A percentile compares a stretch with the other conserved stretches of the same genome.
phyloP scores from a whole-genome alignment of 2,888 invertebrate species.

The Lasius platythorax region DNA sequence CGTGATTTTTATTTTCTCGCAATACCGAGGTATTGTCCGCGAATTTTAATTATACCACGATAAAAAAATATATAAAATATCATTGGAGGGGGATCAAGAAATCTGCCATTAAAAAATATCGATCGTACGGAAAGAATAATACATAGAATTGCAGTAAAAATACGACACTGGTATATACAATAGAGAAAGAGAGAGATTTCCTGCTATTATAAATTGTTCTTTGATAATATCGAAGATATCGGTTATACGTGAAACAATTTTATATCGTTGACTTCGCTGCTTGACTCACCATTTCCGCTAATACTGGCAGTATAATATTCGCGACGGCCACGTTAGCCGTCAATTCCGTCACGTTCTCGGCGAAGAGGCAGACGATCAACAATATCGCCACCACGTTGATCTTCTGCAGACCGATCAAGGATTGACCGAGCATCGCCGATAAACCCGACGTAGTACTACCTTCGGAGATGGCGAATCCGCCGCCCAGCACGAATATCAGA shows the following conservation, averaged over 20 bases:
- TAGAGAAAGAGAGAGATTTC: no score
- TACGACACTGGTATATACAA: no score
- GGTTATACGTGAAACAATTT: background rate
- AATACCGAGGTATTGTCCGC: no score
- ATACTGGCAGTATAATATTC: conserved; percentile 94
- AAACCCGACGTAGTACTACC: conserved; percentile 94
- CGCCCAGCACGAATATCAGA: conserved; percentile 94
- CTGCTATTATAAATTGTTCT: no score
- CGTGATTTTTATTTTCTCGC: no score
- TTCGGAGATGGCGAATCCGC: conserved; percentile 96
- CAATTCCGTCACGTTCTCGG: conserved; percentile 95
- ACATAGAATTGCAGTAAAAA: no score
- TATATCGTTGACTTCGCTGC: background rate
- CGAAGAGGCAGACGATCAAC: conserved; percentile 92
- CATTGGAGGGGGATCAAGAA: no score
- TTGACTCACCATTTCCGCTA: conserved; percentile 91
- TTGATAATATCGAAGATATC: background rate
- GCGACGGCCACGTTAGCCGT: conserved; percentile 97
- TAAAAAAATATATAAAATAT: no score
- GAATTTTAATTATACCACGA: no score
- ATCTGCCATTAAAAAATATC: no score
- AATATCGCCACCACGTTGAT: conserved; percentile 90
- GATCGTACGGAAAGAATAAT: no score
- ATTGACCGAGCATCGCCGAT: conserved; percentile 91
- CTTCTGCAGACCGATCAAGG: conserved; percentile 89